Base-by-base conservation (phyloP, 1,140 invertebrate genomes). In the Cephus cinctus region DNA sequence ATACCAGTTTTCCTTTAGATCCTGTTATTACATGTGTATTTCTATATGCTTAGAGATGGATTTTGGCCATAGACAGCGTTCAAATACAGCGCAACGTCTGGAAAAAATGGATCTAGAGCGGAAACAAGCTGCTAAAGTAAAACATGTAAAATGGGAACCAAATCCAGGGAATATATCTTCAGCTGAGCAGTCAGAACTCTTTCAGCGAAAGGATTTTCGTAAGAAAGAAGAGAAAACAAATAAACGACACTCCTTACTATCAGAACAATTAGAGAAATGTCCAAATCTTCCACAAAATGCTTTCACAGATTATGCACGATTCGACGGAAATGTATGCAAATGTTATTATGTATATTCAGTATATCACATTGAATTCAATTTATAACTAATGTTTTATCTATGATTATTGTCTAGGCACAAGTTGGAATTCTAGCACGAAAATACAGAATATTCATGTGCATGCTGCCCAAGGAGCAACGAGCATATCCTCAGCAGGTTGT, bases 81-180 rank as follows among this genome's bases (percentile, higher is more conserved):
- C 93, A 5, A 94, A 96, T 66, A 97, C 93, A 30, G 90, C 92
- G 18, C 88, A 91, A 57, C 80, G 91, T 61, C 70, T 97, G 34
- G 93, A 97, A 60, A 91, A 92, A 73, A 82, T 97, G 76, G 90
- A 94, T 60, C 84, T 86, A 61, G 90, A 94, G 47, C 85, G 87
- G 59, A 87, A 90, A 66, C 85, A 86, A 67, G 84, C 86, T 50
- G 82, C 86, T n/a, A 87, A 86, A 78, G 84, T 86, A 2, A 88
- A 86, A 69, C 82, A 86, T 50, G 76, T 91, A 21, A 90, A 90
- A 72, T 90, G 88, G 85, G 86, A 90, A 56, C 74, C 80, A 23
- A 76, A 79, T 57, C 66, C 76, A n/a, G 57, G 58, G 41, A 57
- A 55, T 39, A 58, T 83, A 44, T 71, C 75, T 58, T 71, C 77